Base-by-base conservation (phyloP, 2,113 vertebrate genomes). In the Eupsittula cactorum region DNA sequence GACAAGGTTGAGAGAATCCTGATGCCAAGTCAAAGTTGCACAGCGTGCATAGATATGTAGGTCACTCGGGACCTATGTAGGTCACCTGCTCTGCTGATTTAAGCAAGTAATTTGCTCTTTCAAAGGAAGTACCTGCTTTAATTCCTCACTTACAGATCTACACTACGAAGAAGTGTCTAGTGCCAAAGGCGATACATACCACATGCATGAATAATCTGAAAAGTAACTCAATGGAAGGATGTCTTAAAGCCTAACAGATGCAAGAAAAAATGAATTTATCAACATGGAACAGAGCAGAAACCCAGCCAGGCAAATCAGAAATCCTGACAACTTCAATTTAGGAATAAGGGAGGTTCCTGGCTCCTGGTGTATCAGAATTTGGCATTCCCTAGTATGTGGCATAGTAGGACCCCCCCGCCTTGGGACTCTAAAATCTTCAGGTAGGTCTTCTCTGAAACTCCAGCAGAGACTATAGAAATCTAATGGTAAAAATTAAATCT, bases 71-170 rank as follows among this genome's bases (percentile, higher is more conserved):
- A 87, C 35, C 77, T 81, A 88, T 78, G 37, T 70, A 83, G 86
- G 83, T 64, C 83, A 86, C 83, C 17, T 82, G 57, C 63, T 80
- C 55, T 52, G 44, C 60, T 84, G 55, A 91, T 82, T 95, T 84
- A 86, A 93, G 52, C 46, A 94, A 71, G 49, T 77, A 88, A 94
- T 86, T 93, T 82, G 49, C 35, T 85, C 24, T 88, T 95, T 87
- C 74, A 88, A 95, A 91, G 50, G 47, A 88, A 92, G 6, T 52
- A 73, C 31, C 74, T 79, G 80, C 52, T 81, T 92, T 87, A 92
- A 70, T 68, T 86, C 41, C 57, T 41, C 20, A 52, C 19, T 82
- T 82, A 49, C 35, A 93, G 74, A 87, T 90, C 89, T 89, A 84
- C 63, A 82, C 62, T 62, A 79, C 42, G 80, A 89, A 92, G 68